Evolutionary conservation across 2,113 vertebrate species (phyloP), one percentile per base, ranked within the genome.

Genomic region (Chionodraco myersi): DNA sequence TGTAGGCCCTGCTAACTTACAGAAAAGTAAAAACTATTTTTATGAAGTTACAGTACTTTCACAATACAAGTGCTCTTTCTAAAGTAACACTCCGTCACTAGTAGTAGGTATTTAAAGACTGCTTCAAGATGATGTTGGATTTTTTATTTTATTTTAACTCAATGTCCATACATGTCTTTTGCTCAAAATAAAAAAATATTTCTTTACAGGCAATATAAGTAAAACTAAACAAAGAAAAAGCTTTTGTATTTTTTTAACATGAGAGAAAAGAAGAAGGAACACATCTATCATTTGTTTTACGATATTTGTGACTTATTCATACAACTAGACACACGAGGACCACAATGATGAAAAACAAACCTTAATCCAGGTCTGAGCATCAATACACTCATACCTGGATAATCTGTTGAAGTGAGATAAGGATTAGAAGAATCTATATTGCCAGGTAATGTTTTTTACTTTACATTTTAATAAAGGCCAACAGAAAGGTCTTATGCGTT

Each of bases 21-120:
- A 56, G 12, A 21, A 12, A 10, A 5, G 53, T 21, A 18, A 56
- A 56, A 56, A 10, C 52, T 10, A 30, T 30, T 30, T 30, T 30
- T 30, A 30, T 30, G 30, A 30, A 30, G 30, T 30, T 30, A 30
- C 30, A 30, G 30, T 30, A 30, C 30, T 30, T 4, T 30, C 30
- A 30, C 3, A 3, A 30, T 30, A 30, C 36, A 41, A 41, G 15
- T 61, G 57, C 60, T 60, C 73, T 84, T 86, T 79, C 64, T 48
- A 71, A 56, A 58, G 70, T 57, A 59, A 75, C 70, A 65, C 47
- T 54, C 77, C 83, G 76, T 87, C 80, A 84, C 49, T 34, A n/a
- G 56, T 7, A 6, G 36, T 10, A 18, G 56, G 61, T 36, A 69
- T 77, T 18, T 36, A 56, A n/a, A 57, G 23, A 51, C 16, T 12